These are phyloP conservation scores for Cladopsammia gracilis DNA, from an alignment of 64 coral and sea anemone species.

Conservation along the genomic window DNA sequence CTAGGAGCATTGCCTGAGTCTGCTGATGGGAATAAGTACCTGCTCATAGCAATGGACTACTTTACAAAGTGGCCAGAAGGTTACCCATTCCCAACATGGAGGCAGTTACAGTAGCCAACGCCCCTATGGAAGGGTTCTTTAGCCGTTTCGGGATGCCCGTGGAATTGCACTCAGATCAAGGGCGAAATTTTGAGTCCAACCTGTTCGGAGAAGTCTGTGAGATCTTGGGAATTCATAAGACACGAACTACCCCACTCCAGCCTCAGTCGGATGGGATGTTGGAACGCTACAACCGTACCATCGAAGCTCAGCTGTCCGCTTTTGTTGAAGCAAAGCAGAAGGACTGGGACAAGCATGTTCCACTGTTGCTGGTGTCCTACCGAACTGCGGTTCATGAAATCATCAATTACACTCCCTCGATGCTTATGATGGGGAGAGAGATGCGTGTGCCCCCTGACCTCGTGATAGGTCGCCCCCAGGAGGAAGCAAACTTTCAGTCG, in stretches of 20 bases:
- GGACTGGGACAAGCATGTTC: slow-evolving; percentile 54
- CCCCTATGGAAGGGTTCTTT: not conserved
- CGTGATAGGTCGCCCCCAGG: not conserved
- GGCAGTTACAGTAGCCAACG: not conserved
- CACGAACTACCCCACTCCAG: not conserved
- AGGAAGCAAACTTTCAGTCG: not conserved
- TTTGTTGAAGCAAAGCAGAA: slow-evolving; percentile 22
- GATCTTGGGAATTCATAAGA: slow-evolving; percentile 25
- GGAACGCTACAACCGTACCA: not conserved
- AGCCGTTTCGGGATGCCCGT: not conserved
- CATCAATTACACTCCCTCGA: not conserved
- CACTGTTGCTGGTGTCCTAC: slow-evolving; percentile 38
- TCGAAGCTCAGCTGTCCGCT: not conserved
- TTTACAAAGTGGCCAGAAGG: slow-evolving; percentile 10
- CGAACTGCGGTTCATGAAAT: slow-evolving; percentile 37
- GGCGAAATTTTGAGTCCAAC: slow-evolving; percentile 27
- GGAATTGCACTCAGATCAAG: slow-evolving; percentile 34
- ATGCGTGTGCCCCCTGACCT: slow-evolving; percentile 5
- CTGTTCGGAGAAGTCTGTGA: not conserved
- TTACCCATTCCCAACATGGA: slow-evolving; percentile 2
- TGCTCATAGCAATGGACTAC: slow-evolving; percentile 6
- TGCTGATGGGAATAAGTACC: not conserved
- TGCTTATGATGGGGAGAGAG: slow-evolving; percentile 25
- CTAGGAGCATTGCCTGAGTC: not conserved
- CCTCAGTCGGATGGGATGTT: slow-evolving; percentile 25